Evolutionary conservation across 2,797 vertebrate species (phyloP), one percentile per base, ranked within the genome.

Genomic region (Tarsius wallacei): DNA sequence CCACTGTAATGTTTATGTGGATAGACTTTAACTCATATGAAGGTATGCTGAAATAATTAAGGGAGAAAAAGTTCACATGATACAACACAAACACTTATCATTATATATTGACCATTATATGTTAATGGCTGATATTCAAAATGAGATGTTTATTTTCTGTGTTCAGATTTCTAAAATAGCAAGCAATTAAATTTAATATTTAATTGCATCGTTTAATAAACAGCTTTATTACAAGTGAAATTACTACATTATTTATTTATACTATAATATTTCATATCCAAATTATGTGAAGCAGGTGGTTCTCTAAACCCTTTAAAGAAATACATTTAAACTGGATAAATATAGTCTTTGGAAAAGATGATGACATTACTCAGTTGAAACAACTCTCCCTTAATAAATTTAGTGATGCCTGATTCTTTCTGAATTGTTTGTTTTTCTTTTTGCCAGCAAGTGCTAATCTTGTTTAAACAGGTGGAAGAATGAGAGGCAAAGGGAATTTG

Each of bases 131-230:
- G 36, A 61, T 94, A 16, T 91, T 33, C 61, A 71, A 86, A 57
- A 51, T 86, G 49, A 14, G 66, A 83, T 49, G 77, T 42, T 87
- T 95, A 66, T 73, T 93, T 89, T 92, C 11, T 84, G 22, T 86
- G 91, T 57, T 78, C 55, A 95, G n/a, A 93, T 90, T 86, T 83
- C 15, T 61, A 33, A 2, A 91, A n/a, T 70, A 87, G 6, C 1
- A 31, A 80, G 31, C n/a, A 88, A 87, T 93, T 97, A 95, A 80
- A 84, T 94, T 96, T 97, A 98, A 96, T 96, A 95, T 96, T 94
- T 82, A 96, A 97, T 96, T 86, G 1, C 1, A 61, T 13, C 11
- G 31, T 85, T 97, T 78, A 95, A 96, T 53, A 96, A 87, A 83
- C 33, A 64, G 24, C 28, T 76, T 59, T 42, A 85, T 85, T 90